Evolutionary conservation across 2,888 invertebrate genomes (phyloP).

Genomic region (Buathra laborator): DNA sequence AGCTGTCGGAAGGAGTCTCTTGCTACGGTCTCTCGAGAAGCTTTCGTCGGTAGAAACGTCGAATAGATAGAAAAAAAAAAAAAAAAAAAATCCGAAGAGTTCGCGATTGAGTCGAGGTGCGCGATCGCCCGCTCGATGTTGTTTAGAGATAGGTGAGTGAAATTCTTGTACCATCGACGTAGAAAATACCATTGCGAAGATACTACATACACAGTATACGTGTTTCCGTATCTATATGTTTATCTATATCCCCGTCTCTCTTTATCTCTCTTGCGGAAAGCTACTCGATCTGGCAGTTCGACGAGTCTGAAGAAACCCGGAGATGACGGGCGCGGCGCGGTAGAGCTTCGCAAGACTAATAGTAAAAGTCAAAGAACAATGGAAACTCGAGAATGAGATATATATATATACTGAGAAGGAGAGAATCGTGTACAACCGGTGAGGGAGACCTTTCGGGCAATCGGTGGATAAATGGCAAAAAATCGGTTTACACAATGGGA

Average conservation of each 20-base stretch:
- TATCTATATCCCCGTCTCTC: conserved; percentile 10
- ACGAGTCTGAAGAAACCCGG: conserved; percentile 61
- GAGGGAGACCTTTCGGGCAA: conserved; percentile 78
- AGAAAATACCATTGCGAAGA: conserved; percentile 56
- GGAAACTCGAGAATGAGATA: conserved; percentile 66
- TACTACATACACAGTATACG: conserved; percentile 6
- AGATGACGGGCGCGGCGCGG: conserved; percentile 78
- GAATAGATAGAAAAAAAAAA: conserved; percentile 21
- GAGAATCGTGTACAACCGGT: conserved; percentile 73
- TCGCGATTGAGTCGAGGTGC: conserved; percentile 38
- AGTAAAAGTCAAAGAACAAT: conserved; percentile 83
- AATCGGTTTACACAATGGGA: conserved; percentile 77
- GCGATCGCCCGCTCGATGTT: conserved; percentile 44
- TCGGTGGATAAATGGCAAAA: conserved; percentile 75
- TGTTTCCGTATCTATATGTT: conserved; percentile 20
- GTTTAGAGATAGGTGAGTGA: conserved; percentile 30
- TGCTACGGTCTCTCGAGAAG: background rate
- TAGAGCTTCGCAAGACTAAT: conserved; percentile 71
- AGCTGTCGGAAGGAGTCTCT: background rate
- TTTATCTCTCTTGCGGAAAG: conserved; percentile 2
- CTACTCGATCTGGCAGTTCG: conserved; percentile 38
- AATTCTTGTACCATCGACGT: conserved; percentile 16
- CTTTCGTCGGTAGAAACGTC: conserved; percentile 27
- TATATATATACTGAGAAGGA: conserved; percentile 26
- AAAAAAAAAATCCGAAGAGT: conserved; percentile 28